phyloP scores from a whole-genome alignment of 2,888 invertebrate species.

The Reticulitermes lucifugus region DNA sequence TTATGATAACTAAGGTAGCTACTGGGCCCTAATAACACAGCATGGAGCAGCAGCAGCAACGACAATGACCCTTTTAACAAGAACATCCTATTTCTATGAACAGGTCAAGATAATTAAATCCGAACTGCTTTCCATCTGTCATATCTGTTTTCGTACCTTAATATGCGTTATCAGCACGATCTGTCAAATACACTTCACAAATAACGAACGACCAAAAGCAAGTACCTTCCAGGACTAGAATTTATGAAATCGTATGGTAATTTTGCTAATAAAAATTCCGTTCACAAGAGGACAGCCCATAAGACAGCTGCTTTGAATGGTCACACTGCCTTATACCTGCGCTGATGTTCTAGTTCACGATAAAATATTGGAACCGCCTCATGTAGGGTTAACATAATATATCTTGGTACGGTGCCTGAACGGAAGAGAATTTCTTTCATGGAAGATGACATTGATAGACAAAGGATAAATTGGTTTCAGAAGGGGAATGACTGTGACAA shows the following conservation, averaged over 20 bases:
- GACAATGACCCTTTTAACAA: too few species aligned
- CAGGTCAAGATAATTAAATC: too few species aligned
- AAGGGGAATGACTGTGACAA: neutral
- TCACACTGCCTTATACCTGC: neutral
- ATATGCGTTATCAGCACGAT: neutral
- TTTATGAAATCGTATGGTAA: constrained; percentile 23
- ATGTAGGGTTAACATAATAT: neutral
- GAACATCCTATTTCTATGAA: too few species aligned
- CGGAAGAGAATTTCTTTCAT: neutral
- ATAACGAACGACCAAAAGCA: neutral
- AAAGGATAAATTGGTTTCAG: constrained; percentile 49
- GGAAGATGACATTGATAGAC: constrained; percentile 47
- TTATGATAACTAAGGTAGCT: too few species aligned
- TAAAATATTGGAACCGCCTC: neutral
- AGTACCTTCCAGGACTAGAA: neutral
- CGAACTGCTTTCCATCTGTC: too few species aligned
- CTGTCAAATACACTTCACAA: neutral
- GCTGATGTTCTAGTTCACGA: neutral
- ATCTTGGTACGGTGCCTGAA: constrained; percentile 23
- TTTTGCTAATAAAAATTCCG: constrained; percentile 25
- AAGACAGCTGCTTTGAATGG: constrained; percentile 24
- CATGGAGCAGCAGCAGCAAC: too few species aligned
- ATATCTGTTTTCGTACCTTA: too few species aligned
- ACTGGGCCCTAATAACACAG: too few species aligned
- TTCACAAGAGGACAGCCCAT: neutral